phyloP scores from a whole-genome alignment of 2,797 vertebrate species.

The Spatula versicolor region DNA sequence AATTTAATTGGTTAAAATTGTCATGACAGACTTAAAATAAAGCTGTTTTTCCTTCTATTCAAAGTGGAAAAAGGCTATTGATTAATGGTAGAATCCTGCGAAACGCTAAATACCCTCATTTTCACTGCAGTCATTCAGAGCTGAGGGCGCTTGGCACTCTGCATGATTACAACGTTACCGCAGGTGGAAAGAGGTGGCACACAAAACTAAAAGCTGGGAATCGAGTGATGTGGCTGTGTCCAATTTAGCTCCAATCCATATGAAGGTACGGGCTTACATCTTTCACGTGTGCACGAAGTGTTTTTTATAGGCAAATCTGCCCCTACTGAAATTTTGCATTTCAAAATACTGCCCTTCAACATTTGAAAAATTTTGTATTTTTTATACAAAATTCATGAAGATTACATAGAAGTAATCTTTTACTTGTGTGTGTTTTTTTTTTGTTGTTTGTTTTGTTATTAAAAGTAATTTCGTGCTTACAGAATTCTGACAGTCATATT shows the following conservation, averaged over 20 bases:
- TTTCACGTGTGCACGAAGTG: background rate
- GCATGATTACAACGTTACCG: fast-evolving
- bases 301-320: background rate
- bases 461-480: conserved; percentile 44
- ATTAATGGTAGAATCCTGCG: background rate
- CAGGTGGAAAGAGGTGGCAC: background rate
- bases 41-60: background rate
- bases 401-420: background rate
- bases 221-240: background rate
- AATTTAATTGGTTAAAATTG: background rate
- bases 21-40: background rate
- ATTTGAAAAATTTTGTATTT: conserved; percentile 38
- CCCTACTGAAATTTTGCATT: conserved; percentile 39
- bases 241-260: background rate
- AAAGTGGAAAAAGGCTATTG: background rate
- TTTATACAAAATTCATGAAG: conserved; percentile 57
- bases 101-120: background rate
- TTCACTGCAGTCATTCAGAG: background rate
- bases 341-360: conserved; percentile 45
- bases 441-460: background rate
- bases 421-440: background rate
- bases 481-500: background rate
- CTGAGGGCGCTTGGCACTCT: background rate
- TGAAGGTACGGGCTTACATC: background rate
- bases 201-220: background rate